Conservation (phyloP, 2,113 vertebrate species). For the Theristicus caerulescens region DNA sequence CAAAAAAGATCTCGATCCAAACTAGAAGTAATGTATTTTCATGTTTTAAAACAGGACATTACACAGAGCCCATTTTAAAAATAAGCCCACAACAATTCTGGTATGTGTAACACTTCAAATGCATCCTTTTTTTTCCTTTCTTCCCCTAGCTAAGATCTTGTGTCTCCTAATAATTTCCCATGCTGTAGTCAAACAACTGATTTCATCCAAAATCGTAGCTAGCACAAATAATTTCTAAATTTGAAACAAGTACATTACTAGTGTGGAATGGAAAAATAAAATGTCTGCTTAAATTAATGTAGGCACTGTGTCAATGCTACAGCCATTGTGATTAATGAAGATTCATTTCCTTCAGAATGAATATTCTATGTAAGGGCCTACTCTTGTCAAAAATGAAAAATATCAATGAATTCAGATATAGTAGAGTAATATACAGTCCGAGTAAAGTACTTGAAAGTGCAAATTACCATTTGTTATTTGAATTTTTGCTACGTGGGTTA, state of each 20-base stretch:
- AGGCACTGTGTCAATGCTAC: not conserved
- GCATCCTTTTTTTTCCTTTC: not conserved
- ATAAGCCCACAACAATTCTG: not conserved
- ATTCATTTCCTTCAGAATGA: slow-evolving; percentile 1
- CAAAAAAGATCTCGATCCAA: not conserved
- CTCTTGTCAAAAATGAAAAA: slow-evolving; percentile 1
- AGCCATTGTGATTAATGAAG: slow-evolving; percentile 25
- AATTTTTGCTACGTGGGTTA: not conserved
- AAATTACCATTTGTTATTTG: not conserved
- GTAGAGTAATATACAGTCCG: not conserved
- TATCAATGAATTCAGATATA: not conserved
- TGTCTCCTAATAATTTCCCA: not conserved
- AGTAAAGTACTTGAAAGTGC: not conserved
- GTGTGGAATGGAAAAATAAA: not conserved
- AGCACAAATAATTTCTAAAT: not conserved
- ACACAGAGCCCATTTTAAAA: not conserved
- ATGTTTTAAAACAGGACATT: not conserved
- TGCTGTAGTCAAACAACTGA: not conserved
- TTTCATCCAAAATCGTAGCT: not conserved
- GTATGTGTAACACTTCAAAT: not conserved
- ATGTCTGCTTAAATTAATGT: not conserved
- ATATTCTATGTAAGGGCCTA: not conserved
- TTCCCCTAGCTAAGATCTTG: not conserved
- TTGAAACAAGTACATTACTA: not conserved
- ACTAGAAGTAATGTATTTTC: not conserved